phyloP scores from a whole-genome alignment of 1,140 invertebrate species.

The Holcopasites calliopsidis region DNA sequence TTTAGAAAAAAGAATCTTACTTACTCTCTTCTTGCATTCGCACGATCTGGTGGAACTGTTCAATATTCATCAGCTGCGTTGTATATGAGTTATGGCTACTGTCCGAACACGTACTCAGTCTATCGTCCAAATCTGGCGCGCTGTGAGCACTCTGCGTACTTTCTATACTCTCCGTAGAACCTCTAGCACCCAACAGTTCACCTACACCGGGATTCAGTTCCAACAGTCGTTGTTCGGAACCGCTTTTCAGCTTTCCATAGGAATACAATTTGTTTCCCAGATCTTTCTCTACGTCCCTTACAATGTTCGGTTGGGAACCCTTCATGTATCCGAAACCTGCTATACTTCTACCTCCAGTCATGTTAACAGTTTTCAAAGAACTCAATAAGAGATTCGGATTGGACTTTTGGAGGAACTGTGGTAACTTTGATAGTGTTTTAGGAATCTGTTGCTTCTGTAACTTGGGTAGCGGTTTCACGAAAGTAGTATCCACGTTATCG shows the following conservation, averaged over 20 bases:
- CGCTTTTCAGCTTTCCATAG: constrained; percentile 64
- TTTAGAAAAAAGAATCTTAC: not conserved
- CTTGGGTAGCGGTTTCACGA: constrained; percentile 51
- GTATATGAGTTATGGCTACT: constrained; percentile 71
- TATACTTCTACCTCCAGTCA: constrained; percentile 20
- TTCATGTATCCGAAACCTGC: constrained; percentile 63
- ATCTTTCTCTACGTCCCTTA: constrained; percentile 55
- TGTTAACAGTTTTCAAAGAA: constrained; percentile 54
- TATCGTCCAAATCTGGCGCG: constrained; percentile 72
- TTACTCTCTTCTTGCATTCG: constrained; percentile 71
- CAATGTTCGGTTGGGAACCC: constrained; percentile 68
- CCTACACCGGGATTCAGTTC: constrained; percentile 52
- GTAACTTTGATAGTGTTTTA: constrained; percentile 68
- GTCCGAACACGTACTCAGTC: constrained; percentile 71
- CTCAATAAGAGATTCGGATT: constrained; percentile 75
- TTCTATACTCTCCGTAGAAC: constrained; percentile 77
- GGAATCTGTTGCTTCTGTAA: constrained; percentile 54
- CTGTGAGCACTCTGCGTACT: constrained; percentile 75
- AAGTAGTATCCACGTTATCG: constrained; percentile 41
- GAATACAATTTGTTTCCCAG: constrained; percentile 52
- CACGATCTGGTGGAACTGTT: constrained; percentile 67
- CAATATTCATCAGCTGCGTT: constrained; percentile 66
- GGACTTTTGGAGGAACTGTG: constrained; percentile 75
- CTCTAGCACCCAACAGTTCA: constrained; percentile 52
- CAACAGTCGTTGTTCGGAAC: constrained; percentile 68